Evolutionary conservation across 2,113 vertebrate genomes (phyloP).

Genomic region (Trematomus loennbergii): DNA sequence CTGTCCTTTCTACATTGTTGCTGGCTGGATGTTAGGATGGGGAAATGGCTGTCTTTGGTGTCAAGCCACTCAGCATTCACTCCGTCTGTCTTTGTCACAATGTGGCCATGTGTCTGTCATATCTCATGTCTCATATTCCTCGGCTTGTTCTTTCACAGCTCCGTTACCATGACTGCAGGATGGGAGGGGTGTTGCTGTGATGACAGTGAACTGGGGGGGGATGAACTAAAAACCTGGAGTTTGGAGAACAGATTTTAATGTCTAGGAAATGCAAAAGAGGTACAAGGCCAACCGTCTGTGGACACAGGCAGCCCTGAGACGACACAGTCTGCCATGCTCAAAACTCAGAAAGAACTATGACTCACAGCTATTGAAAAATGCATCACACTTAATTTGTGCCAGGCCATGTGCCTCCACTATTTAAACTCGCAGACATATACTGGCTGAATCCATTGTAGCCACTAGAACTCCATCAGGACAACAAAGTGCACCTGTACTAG

Average conservation of each 20-base stretch:
- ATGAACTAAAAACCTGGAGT: slow-evolving; percentile 64
- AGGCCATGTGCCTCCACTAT: slow-evolving; percentile 40
- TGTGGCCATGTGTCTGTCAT: slow-evolving; percentile 80
- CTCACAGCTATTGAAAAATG: slow-evolving; percentile 67
- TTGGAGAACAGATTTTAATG: slow-evolving; percentile 65
- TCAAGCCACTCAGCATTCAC: slow-evolving; percentile 68
- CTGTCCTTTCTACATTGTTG: slow-evolving; percentile 57
- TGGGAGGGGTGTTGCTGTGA: slow-evolving; percentile 55
- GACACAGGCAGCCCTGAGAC: slow-evolving; percentile 46
- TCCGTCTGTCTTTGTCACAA: slow-evolving; percentile 78
- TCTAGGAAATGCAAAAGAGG: slow-evolving; percentile 63
- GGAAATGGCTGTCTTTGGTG: slow-evolving; percentile 69
- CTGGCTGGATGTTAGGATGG: slow-evolving; percentile 55
- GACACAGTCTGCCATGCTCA: slow-evolving; percentile 41
- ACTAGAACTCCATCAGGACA: background rate
- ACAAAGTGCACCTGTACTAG: slow-evolving; percentile 26
- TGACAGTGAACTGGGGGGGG: slow-evolving; percentile 58
- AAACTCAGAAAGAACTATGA: slow-evolving; percentile 49
- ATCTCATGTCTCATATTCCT: slow-evolving; percentile 69
- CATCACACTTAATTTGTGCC: slow-evolving; percentile 54
- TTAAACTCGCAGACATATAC: slow-evolving; percentile 18
- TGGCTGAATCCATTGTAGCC: slow-evolving; percentile 19
- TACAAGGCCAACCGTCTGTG: slow-evolving; percentile 42
- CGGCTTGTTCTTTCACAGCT: slow-evolving; percentile 78
- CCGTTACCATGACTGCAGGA: slow-evolving; percentile 81